Conservation (phyloP, 1,140 invertebrate species). For the Holotrichia oblita region DNA sequence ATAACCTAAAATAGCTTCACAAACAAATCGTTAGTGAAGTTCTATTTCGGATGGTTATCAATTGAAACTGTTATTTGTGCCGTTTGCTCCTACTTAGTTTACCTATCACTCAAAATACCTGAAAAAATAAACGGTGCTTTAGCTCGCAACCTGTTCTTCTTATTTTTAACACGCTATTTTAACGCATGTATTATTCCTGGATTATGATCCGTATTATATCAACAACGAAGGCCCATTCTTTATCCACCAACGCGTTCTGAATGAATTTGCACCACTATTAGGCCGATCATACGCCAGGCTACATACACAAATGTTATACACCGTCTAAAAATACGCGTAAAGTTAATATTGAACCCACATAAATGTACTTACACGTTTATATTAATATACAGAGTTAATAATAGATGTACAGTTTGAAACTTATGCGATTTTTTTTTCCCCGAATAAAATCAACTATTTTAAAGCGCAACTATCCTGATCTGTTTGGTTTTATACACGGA, state of each 20-base stretch:
- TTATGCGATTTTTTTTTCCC: slow-evolving; percentile 15
- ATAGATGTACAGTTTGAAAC: slow-evolving; percentile 14
- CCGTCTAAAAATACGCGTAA: slow-evolving; percentile 12
- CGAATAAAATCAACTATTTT: background rate
- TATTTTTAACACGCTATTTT: slow-evolving; percentile 32
- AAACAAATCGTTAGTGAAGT: background rate
- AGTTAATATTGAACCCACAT: slow-evolving; percentile 29
- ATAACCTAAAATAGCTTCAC: background rate
- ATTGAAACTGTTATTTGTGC: background rate
- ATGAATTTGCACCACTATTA: slow-evolving; percentile 32
- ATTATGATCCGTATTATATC: slow-evolving; percentile 30
- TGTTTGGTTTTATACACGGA: background rate
- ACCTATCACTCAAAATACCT: background rate
- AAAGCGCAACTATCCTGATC: background rate
- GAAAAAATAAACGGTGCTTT: background rate
- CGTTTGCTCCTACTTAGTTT: background rate
- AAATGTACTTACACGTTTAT: slow-evolving; percentile 21
- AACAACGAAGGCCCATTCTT: slow-evolving; percentile 23
- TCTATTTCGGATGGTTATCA: slow-evolving; percentile 6
- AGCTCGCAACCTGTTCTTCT: slow-evolving; percentile 22
- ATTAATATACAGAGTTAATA: slow-evolving; percentile 13
- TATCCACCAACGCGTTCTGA: slow-evolving; percentile 34
- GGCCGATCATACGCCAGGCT: slow-evolving; percentile 20
- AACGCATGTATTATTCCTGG: slow-evolving; percentile 22
- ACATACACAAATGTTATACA: slow-evolving; percentile 23